These are phyloP conservation scores for Thamnophis elegans DNA, from an alignment of 2,797 vertebrate genomes.

Conservation along the genomic window DNA sequence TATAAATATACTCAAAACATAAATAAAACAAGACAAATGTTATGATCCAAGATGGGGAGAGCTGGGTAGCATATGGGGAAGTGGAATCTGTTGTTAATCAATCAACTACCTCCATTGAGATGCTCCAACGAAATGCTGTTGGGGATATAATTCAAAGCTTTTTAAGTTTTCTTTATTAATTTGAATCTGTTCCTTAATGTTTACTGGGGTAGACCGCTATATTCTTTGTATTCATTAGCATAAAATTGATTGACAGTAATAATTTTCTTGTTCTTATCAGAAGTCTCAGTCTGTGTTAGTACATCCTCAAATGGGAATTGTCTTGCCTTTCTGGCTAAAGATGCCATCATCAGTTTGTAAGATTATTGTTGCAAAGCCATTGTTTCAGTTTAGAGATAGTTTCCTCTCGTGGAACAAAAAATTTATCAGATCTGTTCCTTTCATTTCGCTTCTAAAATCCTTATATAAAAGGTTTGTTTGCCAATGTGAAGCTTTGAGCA, in stretches of 20 bases:
- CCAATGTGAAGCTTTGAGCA: not conserved
- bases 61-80: not conserved
- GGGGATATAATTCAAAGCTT: not conserved
- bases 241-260: not conserved
- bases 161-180: not conserved
- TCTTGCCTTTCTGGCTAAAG: not conserved
- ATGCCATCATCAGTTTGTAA: not conserved
- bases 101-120: not conserved
- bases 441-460: not conserved
- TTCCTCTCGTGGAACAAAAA: not conserved
- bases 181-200: not conserved
- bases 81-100: not conserved
- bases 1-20: not conserved
- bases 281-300: not conserved
- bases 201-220: not conserved
- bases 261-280: not conserved
- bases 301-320: not conserved
- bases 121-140: not conserved
- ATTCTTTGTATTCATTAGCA: not conserved
- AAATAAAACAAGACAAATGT: not conserved
- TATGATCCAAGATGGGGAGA: not conserved
- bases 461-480: not conserved
- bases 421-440: not conserved
- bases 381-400: not conserved
- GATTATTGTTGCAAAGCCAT: not conserved